Evolutionary conservation across 1,140 invertebrate species (phyloP), one percentile per base, ranked within the genome.

Genomic region (Camponotus floridanus): DNA sequence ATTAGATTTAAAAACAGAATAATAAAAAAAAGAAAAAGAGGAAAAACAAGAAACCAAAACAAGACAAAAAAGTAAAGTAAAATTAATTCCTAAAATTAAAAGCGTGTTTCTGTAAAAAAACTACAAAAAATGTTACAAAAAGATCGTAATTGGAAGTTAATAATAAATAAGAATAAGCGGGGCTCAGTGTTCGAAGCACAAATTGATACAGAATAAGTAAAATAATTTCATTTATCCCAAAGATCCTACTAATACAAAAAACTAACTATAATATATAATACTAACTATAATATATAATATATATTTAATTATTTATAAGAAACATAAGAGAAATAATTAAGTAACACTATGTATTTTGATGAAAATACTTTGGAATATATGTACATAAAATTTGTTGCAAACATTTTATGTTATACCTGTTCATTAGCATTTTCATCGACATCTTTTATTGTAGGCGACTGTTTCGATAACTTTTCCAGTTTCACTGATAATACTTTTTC

Each of bases 291-390:
- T n/a, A n/a, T n/a, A n/a, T n/a, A n/a, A n/a, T n/a, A n/a, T n/a
- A n/a, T n/a, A n/a, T 59, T 59, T 59, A 59, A 59, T 21, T 59
- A 59, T 7, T 59, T 59, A n/a, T 59, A 59, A 42, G 57, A 59
- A 59, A n/a, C 57, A 59, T 59, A 59, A 59, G 21, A 59, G 55
- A 21, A 59, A 59, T 59, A 59, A 59, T 59, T 59, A 11, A 59
- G n/a, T 59, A 59, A 59, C 57, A 26, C n/a, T 59, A 59, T 59
- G 57, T 59, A 59, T 59, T 59, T 59, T 59, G 57, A 21, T 59
- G n/a, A 59, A 59, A 51, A 51, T 51, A 59, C n/a, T 59, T 61
- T 61, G 59, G 21, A 31, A 61, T 31, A 26, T 61, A 61, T 61
- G 26, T 61, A 61, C 21, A 3, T 61, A 61, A 61, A 61, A 61